phyloP scores from a whole-genome alignment of 2,888 invertebrate species.

The Nephrotoma guestfalica region DNA sequence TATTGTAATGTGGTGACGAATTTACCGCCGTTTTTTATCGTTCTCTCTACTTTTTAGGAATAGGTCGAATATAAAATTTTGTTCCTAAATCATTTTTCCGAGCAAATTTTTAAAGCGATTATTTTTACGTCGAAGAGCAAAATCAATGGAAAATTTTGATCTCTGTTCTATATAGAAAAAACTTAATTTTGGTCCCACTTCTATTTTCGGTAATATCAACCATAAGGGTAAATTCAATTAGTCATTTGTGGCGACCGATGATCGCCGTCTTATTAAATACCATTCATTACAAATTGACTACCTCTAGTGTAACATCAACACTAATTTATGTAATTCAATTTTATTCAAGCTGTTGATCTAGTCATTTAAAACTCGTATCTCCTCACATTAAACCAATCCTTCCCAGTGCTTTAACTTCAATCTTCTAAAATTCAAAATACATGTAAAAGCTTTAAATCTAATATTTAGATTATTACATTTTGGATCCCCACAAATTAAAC shows the following conservation, averaged over 20 bases:
- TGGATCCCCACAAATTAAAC: background rate
- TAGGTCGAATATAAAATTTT: too few species aligned
- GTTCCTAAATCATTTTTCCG: too few species aligned
- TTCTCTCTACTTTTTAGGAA: background rate
- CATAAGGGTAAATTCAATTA: too few species aligned
- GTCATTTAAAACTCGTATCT: background rate
- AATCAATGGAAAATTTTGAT: too few species aligned
- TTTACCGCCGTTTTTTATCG: background rate
- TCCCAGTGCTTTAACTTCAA: background rate
- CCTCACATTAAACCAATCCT: background rate
- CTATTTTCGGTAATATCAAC: too few species aligned
- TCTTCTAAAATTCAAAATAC: background rate
- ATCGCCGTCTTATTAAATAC: too few species aligned
- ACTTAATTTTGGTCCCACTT: too few species aligned
- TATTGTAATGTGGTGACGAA: background rate
- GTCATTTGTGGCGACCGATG: too few species aligned
- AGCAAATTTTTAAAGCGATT: too few species aligned
- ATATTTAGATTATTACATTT: background rate
- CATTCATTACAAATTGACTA: background rate
- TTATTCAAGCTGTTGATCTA: background rate
- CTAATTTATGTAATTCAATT: background rate
- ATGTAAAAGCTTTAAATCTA: background rate
- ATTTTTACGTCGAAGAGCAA: too few species aligned
- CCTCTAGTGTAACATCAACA: background rate
- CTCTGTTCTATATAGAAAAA: too few species aligned